phyloP scores from a whole-genome alignment of 1,140 invertebrate genomes.

The Calephelis nemesis region DNA sequence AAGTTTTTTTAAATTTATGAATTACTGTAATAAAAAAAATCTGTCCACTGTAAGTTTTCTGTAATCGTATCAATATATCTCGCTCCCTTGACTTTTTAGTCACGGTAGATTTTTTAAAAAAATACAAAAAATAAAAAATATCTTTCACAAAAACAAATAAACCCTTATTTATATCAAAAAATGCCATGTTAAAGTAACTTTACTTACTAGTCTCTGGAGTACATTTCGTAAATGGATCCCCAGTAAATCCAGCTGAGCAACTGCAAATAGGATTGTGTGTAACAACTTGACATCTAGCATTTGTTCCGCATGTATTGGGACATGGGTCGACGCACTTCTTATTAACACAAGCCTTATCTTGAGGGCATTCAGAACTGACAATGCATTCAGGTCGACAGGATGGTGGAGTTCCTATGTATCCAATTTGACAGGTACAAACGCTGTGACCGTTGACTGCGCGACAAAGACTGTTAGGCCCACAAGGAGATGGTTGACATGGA shows the following conservation, averaged over 20 bases:
- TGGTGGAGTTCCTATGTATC: slow-evolving; percentile 88
- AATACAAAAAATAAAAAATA: no score
- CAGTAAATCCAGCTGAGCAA: slow-evolving; percentile 85
- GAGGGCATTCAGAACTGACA: slow-evolving; percentile 89
- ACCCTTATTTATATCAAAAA: no score
- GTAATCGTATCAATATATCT: no score
- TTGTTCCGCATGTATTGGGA: slow-evolving; percentile 87
- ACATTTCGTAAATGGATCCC: slow-evolving; percentile 88
- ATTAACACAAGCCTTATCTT: slow-evolving; percentile 89
- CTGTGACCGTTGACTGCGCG: slow-evolving; percentile 86
- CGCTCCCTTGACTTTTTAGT: no score
- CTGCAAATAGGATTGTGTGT: slow-evolving; percentile 92
- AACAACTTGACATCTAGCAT: slow-evolving; percentile 90
- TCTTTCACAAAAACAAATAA: no score
- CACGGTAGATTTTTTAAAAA: no score
- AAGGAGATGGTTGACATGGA: slow-evolving; percentile 89
- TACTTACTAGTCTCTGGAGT: slow-evolving; percentile 81
- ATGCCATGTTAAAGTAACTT: not conserved
- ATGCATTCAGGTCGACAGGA: slow-evolving; percentile 91
- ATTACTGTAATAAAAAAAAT: no score
- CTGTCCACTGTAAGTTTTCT: no score
- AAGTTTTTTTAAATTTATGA: no score
- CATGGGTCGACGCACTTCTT: slow-evolving; percentile 92
- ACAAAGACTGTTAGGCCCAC: slow-evolving; percentile 90
- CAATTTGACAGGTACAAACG: slow-evolving; percentile 88